Percentiles rank a stretch among this genome's conserved stretches.
Evolutionary conservation across 2,113 vertebrate genomes (phyloP).

Genomic region (Tachysurus fulvidraco): DNA sequence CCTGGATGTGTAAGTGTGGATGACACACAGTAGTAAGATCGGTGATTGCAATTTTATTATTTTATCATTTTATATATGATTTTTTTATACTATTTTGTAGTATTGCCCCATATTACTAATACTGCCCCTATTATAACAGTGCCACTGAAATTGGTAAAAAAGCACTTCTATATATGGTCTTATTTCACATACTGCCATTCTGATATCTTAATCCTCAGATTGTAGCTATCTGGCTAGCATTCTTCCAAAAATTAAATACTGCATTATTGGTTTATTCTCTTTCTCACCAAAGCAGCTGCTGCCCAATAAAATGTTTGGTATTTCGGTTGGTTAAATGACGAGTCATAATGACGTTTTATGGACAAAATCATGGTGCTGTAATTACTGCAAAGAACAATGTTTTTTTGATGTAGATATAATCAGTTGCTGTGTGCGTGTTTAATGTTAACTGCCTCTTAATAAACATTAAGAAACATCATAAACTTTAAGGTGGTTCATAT

Average conservation of each 20-base stretch:
- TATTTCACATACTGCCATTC: neutral
- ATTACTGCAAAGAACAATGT: neutral
- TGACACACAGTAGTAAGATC: neutral
- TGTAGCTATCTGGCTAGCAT: neutral
- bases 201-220: neutral
- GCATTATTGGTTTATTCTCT: neutral
- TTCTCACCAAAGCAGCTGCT: neutral
- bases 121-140: neutral
- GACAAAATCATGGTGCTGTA: neutral
- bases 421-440: neutral
- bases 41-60: neutral
- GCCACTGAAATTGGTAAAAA: neutral
- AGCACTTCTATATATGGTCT: neutral
- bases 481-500: neutral
- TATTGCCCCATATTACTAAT: no score
- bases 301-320: neutral
- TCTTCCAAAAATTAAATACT: neutral
- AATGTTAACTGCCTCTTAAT: neutral
- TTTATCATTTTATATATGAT: neutral
- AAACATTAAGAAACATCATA: neutral
- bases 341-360: neutral
- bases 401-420: neutral
- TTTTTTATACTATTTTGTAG: no score
- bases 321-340: neutral
- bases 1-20: neutral